Evolutionary conservation across 1,140 invertebrate genomes (phyloP).

Genomic region (Neuroterus valhalla): DNA sequence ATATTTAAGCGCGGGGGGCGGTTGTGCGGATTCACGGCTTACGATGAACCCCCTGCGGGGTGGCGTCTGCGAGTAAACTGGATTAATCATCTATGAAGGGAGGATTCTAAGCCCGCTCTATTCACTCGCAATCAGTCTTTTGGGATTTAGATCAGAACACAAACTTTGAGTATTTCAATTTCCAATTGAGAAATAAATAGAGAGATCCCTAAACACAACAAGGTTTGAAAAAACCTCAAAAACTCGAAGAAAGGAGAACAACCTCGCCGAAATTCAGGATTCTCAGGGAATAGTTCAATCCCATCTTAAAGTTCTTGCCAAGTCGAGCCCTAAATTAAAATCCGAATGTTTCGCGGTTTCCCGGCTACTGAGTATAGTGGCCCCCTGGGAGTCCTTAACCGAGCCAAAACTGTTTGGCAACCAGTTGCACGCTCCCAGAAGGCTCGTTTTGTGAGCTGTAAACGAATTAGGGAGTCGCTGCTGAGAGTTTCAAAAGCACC

Average conservation of each 20-base stretch:
- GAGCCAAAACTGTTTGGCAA: slow-evolving; percentile 67
- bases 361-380: slow-evolving; percentile 42
- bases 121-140: slow-evolving; percentile 66
- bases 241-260: too few species aligned
- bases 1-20: slow-evolving; percentile 68
- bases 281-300: too few species aligned
- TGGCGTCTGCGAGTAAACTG: slow-evolving; percentile 72
- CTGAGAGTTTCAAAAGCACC: slow-evolving; percentile 54
- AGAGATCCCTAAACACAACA: not conserved
- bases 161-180: slow-evolving; percentile 34
- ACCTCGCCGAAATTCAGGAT: too few species aligned
- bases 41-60: slow-evolving; percentile 59
- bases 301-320: slow-evolving; percentile 38
- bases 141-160: slow-evolving; percentile 58
- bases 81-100: slow-evolving; percentile 76
- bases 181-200: slow-evolving; percentile 43
- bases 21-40: slow-evolving; percentile 74
- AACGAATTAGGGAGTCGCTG: slow-evolving; percentile 64
- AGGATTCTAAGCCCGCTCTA: slow-evolving; percentile 57
- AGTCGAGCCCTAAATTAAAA: slow-evolving; percentile 33
- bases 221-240: too few species aligned
- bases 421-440: slow-evolving; percentile 71
- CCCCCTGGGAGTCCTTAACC: slow-evolving; percentile 43
- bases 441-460: slow-evolving; percentile 67
- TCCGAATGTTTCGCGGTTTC: slow-evolving; percentile 40